Conservation (phyloP, 2,797 vertebrate genomes). For the Dipus sagitta region DNA sequence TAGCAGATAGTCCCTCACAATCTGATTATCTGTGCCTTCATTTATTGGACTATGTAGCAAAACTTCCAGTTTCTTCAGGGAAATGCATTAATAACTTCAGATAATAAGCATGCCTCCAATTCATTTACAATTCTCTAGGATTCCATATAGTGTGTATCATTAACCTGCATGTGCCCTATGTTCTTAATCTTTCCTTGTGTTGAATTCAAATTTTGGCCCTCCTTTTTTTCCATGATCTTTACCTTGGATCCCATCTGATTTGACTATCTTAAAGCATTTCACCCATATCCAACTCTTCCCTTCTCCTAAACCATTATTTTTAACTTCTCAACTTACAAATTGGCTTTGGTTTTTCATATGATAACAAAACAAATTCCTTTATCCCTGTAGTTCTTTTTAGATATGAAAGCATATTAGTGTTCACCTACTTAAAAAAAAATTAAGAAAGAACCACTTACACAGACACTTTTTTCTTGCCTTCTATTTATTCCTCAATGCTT, state of each 20-base stretch:
- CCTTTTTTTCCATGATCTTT: neutral
- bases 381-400: neutral
- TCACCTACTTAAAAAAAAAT: neutral
- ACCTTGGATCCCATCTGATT: neutral
- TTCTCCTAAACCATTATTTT: neutral
- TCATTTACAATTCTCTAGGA: neutral
- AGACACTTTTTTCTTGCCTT: neutral
- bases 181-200: neutral
- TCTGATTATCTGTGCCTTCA: too few relatives aligned
- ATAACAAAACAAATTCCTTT: neutral
- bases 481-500: neutral
- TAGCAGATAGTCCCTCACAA: too few relatives aligned
- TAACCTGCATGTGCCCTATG: neutral
- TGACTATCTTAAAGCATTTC: neutral
- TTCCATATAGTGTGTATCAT: neutral
- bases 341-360: neutral
- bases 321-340: neutral
- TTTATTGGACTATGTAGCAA: too few relatives aligned
- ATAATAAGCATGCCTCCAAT: slow-evolving; percentile 9
- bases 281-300: neutral
- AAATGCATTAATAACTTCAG: neutral
- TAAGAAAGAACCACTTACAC: neutral
- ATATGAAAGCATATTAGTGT: neutral
- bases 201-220: neutral
- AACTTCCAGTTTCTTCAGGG: too few relatives aligned